Evolutionary conservation across 2,797 vertebrate genomes (phyloP).

Genomic region (Erpetoichthys calabaricus): DNA sequence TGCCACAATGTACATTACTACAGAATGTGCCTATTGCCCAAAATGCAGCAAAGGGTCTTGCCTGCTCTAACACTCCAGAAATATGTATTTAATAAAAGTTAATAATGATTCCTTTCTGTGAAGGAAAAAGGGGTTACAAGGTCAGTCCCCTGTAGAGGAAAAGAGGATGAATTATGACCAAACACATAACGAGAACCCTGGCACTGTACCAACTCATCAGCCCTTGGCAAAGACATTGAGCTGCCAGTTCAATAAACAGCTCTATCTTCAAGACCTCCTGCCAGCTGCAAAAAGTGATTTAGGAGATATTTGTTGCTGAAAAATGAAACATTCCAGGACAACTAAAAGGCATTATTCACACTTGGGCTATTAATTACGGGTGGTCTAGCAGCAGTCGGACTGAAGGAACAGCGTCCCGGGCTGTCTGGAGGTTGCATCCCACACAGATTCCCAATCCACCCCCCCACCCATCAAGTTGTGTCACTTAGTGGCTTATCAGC

Average conservation of each 20-base stretch:
- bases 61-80: not conserved
- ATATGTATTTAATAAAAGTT: not conserved
- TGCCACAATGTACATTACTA: no score
- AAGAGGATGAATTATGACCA: not conserved
- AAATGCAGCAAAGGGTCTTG: no score
- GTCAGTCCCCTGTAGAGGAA: conserved; percentile 1
- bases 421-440: no score
- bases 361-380: not conserved
- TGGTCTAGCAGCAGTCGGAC: not conserved
- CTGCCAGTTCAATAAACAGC: conserved; percentile 6
- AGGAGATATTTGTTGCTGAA: conserved; percentile 28
- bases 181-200: not conserved
- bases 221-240: conserved; percentile 12
- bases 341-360: not conserved
- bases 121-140: conserved; percentile 5
- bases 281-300: conserved; percentile 25
- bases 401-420: no score
- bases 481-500: no score
- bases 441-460: no score
- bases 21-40: no score
- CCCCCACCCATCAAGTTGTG: no score
- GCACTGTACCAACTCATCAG: no score
- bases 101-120: not conserved
- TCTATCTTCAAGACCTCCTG: conserved; percentile 12
- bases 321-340: conserved; percentile 8